Percentiles rank a stretch among this genome's conserved stretches.
Evolutionary conservation across 2,113 vertebrate species (phyloP).

Genomic region (Callipepla squamata): DNA sequence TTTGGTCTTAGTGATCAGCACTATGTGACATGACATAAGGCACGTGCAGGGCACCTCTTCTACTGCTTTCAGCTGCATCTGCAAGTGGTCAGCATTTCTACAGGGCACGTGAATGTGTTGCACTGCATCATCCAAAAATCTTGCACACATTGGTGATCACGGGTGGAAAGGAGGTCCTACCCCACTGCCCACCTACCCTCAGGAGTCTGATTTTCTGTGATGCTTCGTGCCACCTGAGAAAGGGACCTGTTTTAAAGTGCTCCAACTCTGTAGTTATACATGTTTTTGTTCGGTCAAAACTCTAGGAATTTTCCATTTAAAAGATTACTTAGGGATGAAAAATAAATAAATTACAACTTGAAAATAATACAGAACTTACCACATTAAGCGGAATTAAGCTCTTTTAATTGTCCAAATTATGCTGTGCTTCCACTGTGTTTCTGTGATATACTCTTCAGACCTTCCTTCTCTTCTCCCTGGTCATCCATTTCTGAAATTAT

Average conservation of each 20-base stretch:
- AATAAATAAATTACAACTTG: neutral
- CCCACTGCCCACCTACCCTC: neutral
- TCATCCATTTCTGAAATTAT: neutral
- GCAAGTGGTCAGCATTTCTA: rapidly evolving
- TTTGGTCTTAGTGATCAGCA: neutral
- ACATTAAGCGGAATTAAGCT: neutral
- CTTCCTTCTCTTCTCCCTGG: neutral
- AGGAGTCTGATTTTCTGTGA: neutral
- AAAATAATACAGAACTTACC: neutral
- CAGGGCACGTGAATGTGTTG: neutral
- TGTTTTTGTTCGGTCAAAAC: neutral
- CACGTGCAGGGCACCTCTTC: rapidly evolving
- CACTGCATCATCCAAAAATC: neutral
- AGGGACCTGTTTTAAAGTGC: neutral
- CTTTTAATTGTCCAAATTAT: neutral
- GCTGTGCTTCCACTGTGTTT: neutral
- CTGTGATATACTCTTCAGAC: neutral
- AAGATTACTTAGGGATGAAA: neutral
- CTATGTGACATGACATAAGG: neutral
- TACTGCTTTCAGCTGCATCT: neutral
- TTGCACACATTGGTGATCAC: neutral
- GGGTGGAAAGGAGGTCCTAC: neutral
- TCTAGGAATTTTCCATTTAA: neutral
- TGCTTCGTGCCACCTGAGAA: neutral
- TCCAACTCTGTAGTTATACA: neutral